Percentiles rank a stretch among this genome's conserved stretches.
Conservation (phyloP, 2,113 vertebrate genomes). For the Irena cyanogastra region DNA sequence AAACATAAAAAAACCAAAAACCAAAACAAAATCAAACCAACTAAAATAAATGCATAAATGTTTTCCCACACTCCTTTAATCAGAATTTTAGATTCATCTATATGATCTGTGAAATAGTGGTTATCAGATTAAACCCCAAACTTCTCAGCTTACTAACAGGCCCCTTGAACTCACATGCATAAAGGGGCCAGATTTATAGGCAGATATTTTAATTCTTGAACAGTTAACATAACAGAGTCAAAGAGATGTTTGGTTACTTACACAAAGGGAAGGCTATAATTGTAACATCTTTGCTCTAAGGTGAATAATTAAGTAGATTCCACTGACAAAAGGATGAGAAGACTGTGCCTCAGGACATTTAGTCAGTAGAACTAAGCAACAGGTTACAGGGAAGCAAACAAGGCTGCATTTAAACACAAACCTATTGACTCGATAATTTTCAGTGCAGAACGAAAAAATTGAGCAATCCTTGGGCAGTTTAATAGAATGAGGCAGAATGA, state of each 20-base stretch:
- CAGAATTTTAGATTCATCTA: neutral
- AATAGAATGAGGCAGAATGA: neutral
- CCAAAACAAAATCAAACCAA: neutral
- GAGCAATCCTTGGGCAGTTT: neutral
- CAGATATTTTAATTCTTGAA: constrained; percentile 45
- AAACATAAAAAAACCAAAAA: neutral
- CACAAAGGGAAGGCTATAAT: constrained; percentile 54
- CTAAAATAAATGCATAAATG: neutral
- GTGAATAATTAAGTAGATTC: constrained; percentile 64
- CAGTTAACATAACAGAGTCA: constrained; percentile 55
- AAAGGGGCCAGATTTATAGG: constrained; percentile 24
- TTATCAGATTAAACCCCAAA: constrained; percentile 23
- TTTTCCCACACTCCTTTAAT: constrained; percentile 35
- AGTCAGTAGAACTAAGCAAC: constrained; percentile 38
- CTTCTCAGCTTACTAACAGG: neutral
- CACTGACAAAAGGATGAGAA: constrained; percentile 62
- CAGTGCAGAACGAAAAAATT: neutral
- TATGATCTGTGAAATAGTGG: neutral
- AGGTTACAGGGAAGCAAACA: constrained; percentile 30
- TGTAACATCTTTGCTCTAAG: constrained; percentile 52
- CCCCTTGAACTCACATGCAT: neutral
- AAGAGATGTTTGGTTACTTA: constrained; percentile 21
- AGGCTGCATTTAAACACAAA: constrained; percentile 37
- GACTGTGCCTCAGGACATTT: constrained; percentile 41
- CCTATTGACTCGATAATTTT: constrained; percentile 1